These are phyloP conservation scores for Acrocephalus arundinaceus DNA, from an alignment of 2,113 vertebrate species.

Conservation along the genomic window DNA sequence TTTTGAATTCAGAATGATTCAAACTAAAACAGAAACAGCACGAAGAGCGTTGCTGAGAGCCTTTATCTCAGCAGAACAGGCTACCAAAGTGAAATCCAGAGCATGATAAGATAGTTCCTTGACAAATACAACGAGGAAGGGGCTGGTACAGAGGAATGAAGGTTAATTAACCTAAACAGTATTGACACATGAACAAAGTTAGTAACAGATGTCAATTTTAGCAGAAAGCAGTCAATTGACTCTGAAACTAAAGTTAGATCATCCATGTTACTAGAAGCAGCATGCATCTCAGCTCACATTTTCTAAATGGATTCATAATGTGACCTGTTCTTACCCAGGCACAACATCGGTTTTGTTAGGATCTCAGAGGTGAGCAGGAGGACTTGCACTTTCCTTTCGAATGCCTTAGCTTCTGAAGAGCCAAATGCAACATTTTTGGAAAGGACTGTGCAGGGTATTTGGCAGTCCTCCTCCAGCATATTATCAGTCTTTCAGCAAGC, in stretches of 20 bases:
- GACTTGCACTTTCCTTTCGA: neutral
- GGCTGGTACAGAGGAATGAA: neutral
- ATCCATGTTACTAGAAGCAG: neutral
- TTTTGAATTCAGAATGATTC: neutral
- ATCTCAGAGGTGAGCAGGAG: neutral
- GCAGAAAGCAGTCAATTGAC: neutral
- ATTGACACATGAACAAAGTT: neutral
- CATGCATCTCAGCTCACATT: neutral
- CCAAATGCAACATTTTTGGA: neutral
- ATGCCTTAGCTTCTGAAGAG: neutral
- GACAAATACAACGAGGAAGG: neutral
- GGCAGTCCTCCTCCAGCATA: neutral
- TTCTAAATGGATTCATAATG: neutral
- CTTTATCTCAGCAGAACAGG: neutral
- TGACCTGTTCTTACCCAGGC: neutral
- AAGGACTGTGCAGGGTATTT: neutral
- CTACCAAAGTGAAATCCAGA: neutral
- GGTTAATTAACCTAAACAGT: neutral
- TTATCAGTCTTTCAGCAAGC: neutral
- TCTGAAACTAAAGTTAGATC: neutral
- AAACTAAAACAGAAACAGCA: neutral
- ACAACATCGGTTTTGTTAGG: rapidly evolving
- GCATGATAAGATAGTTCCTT: neutral
- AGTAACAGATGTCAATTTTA: neutral
- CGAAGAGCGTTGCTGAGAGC: neutral